Base-by-base conservation (phyloP, 2,113 vertebrate genomes). In the Anhinga anhinga region DNA sequence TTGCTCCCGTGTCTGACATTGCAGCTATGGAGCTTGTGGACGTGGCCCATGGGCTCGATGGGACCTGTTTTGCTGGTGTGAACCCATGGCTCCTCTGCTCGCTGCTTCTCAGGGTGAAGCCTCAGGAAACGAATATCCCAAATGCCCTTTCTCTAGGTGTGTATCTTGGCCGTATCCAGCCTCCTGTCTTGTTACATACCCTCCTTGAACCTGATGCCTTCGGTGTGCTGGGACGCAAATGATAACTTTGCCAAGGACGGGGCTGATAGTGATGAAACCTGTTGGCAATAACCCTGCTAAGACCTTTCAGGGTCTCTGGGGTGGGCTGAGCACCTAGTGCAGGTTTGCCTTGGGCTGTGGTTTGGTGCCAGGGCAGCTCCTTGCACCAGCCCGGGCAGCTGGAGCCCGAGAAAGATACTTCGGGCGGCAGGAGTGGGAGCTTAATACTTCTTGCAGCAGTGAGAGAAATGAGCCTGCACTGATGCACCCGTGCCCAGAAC, bases 401-500 rank as follows among this genome's bases (percentile, higher is more conserved):
- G 58, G 52, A 63, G 10, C 36, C 22, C 45, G 44, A 3, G 7
- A 80, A 44, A 79, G 27, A 6, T 55, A 13, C 6, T 26, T 34
- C 12, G 53, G 40, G 38, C 15, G 32, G 18, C 29, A 55, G n/a
- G 30, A 81, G 5, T 7, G 32, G 40, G 22, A 58, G 12, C n/a
- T 72, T 36, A 65, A 50, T 34, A 15, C 18, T 58, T 15, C 49
- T 63, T 30, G 21, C 16, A 66, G 17, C 26, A 23, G 59, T 5
- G 34, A 71, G 10, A 18, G 56, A 61, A 59, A 44, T 11, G 23
- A 82, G 36, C 20, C 49, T 18, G 11, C 1, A 10, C 47, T 58
- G 13, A 8, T 34, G 21, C 7, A 16, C 13, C 23, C 2, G 0
- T 4, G 9, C 27, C 34, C 0, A 0, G 29, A 26, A 53, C 3